Base-by-base conservation (phyloP, 2,797 vertebrate species). In the Sarcoramphus papa region DNA sequence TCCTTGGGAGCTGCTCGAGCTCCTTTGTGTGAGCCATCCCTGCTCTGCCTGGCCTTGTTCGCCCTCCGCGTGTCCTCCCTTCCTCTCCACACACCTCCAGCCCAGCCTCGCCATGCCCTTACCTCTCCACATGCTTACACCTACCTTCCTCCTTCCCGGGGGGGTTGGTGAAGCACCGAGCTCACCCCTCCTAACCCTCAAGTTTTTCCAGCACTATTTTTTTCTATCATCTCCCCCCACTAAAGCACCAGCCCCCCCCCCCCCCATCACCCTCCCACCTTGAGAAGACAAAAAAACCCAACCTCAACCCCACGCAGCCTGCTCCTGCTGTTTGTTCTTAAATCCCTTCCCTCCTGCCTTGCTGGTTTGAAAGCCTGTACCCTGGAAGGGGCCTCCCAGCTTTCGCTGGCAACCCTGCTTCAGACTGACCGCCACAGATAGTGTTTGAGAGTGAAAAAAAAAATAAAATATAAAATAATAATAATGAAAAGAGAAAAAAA, bases 331-430 rank as follows among this genome's bases (percentile, higher is more conserved):
- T 96, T 97, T 96, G 85, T 97, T 96, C 97, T 98, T 96, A 97
- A 98, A 98, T 98, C 97, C 95, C 63, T 98, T 97, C 97, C 97
- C 97, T 98, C 91, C 93, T 95, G 97, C 96, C 90, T 97, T 4
- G 45, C 97, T 95, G 97, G 92, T 97, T 94, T 97, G 96, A 98
- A 98, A 98, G 98, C 96, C 96, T 96, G 98, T 98, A 98, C 98
- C 98, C 98, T 98, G 96, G 97, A 98, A 98, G 94, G 98, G 98
- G 98, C 98, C 98, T 98, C 98, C 94, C 97, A 97, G 97, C 96
- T 97, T 97, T 98, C 67, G 82, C 98, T 98, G 98, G 98, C 98
- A 98, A 94, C 97, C 93, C 95, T 93, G 96, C 97, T 97, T 90
- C 95, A 91, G 95, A 97, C 97, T 98, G 98, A 98, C 98, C 97